Base-by-base conservation (phyloP, 2,888 invertebrate species). In the Dysmachus trigonus region DNA sequence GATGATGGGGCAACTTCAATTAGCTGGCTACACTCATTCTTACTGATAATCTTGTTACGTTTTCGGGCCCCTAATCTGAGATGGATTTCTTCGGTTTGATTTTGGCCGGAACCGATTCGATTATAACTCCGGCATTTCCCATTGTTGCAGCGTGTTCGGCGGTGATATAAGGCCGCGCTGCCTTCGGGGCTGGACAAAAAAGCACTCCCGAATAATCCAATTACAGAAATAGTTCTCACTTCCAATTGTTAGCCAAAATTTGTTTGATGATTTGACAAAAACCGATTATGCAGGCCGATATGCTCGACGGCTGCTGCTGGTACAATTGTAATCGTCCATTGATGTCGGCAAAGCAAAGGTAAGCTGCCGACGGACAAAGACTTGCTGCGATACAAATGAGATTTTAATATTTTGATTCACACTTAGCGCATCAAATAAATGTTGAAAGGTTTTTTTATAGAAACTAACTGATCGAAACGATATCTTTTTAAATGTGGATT, bases 181-280 rank as follows among this genome's bases (percentile, higher is more conserved):
- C 72, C 18, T 72, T 72, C 13, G 10, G 10, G 10, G 2, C 38
- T 7, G 8, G 5, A 5, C 1, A 62, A 62, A 62, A 62, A 62
- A 62, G n/a, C 7, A 83, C 72, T 83, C 72, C 41, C 38, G 72
- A 41, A 41, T 85, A 85, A 85, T 85, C 85, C 74, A 85, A 85
- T 85, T 85, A 85, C 53, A 47, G 74, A 73, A 85, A 74, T 85
- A 74, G 74, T 85, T 85, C 74, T 74, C 73, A 85, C 47, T 47
- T 51, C 31, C 74, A 74, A 85, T 85, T 85, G 74, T 74, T 85
- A 35, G 33, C 73, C 31, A 85, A 87, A 86, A 86, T 86, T 86
- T 87, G 87, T 85, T 86, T 35, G 81, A 87, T 87, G 87, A 87
- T 87, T 87, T 86, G 86, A 87, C 87, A 86, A 41, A 87, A 86